These are phyloP conservation scores for Heteromyza rotundicornis DNA, from an alignment of 2,888 invertebrate species.

Conservation along the genomic window DNA sequence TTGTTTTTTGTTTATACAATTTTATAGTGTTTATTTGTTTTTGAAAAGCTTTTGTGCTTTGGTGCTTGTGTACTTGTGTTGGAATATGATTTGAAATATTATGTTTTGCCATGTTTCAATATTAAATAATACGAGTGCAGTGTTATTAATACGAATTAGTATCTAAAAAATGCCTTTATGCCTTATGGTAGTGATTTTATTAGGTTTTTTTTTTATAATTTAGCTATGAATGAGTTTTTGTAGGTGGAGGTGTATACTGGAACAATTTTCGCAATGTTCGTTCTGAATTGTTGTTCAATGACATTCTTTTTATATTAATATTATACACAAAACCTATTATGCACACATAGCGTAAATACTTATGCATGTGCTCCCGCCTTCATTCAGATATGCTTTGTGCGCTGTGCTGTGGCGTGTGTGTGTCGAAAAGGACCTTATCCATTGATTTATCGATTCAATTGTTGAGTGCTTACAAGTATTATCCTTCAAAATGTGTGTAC, in stretches of 20 bases:
- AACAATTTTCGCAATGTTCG: background rate
- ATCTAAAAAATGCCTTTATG: no score
- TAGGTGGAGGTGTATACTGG: no score
- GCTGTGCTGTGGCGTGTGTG: background rate
- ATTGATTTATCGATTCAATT: constrained; percentile 56
- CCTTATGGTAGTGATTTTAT: no score
- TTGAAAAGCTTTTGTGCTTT: background rate
- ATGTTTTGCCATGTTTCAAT: background rate
- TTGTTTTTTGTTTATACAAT: constrained; percentile 17
- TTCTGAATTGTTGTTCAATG: constrained; percentile 43
- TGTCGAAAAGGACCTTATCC: background rate
- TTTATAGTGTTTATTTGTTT: background rate
- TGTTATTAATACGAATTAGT: no score
- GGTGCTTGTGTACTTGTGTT: background rate
- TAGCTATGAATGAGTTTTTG: no score
- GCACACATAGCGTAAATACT: background rate
- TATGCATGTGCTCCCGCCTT: background rate
- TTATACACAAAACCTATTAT: no score
- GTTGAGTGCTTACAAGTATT: constrained; percentile 48
- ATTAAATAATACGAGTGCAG: no score
- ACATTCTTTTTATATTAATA: constrained; percentile 29
- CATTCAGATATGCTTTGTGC: background rate
- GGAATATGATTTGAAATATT: background rate
- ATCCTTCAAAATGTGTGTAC: constrained; percentile 28
- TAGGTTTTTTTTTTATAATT: no score